Evolutionary conservation across 2,113 vertebrate genomes (phyloP), one percentile per base, ranked within the genome.

Genomic region (Mionectes macconnelli): DNA sequence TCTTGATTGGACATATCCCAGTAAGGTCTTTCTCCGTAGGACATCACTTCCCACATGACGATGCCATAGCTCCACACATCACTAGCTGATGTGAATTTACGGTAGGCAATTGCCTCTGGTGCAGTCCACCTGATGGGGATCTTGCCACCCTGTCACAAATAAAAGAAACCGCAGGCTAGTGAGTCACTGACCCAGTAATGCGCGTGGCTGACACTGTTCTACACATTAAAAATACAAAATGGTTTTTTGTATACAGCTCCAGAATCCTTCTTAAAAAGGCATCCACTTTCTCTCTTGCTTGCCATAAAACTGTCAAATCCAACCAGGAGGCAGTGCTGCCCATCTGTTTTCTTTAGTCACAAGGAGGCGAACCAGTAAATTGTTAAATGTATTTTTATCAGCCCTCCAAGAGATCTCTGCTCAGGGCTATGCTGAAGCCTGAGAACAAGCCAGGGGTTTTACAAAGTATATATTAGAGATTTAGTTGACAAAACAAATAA

Each of bases 21-120:
- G 57, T 99, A 99, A n/a, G 99, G 99, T 16, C 99, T 98, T 90
- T 99, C 99, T 85, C 99, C 99, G 0, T 99, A 99, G 56, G 99
- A 99, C 99, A 99, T 99, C 98, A 99, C 99, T 97, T 99, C 99
- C 99, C 99, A 99, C 99, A 99, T 99, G 95, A 99, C 99, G 15
- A 99, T 99, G 86, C 99, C 99, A 2, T 99, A 99, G 98, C 99
- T 99, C 99, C 99, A 99, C 59, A 99, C 99, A 39, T 99, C 99
- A 76, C 99, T 99, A 40, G 99, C 98, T 4, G 99, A 99, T 57
- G 99, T 99, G 97, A 99, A 99, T 97, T 99, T 99, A 95, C 99
- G 99, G 98, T 99, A 99, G 37, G 99, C 99, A 68, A 99, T 99
- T 84, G 99, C 99, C 98, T 99, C 99, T 12, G 99, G 99, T 7